These are phyloP conservation scores for Oscheius sp. DNA, from an alignment of 2,888 invertebrate species.

Conservation along the genomic window DNA sequence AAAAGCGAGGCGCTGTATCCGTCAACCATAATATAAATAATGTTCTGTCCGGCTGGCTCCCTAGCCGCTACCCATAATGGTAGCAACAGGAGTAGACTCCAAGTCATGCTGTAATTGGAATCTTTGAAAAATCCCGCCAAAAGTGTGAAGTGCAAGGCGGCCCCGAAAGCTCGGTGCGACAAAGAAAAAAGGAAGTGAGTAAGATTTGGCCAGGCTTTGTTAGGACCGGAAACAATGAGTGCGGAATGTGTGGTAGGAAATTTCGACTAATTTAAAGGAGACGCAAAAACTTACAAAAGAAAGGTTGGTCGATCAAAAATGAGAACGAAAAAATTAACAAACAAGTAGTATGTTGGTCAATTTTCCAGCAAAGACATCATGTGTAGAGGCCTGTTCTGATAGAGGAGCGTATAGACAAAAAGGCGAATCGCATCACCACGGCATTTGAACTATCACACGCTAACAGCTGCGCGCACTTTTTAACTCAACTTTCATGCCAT, in stretches of 20 bases:
- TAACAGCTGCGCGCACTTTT: slow-evolving; percentile 18
- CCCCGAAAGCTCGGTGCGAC: too few relatives aligned
- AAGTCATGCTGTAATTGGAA: slow-evolving; percentile 17
- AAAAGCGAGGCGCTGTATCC: slow-evolving; percentile 66
- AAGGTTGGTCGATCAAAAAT: too few relatives aligned
- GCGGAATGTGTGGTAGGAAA: too few relatives aligned
- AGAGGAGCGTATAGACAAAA: slow-evolving; percentile 20
- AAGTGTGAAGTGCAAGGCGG: not conserved
- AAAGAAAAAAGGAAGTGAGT: not conserved
- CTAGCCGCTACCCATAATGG: slow-evolving; percentile 24
- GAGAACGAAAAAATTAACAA: not conserved
- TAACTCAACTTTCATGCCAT: too few relatives aligned
- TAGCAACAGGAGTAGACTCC: slow-evolving; percentile 24
- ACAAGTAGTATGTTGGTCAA: slow-evolving; percentile 20
- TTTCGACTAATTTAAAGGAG: too few relatives aligned
- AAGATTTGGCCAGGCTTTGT: not conserved
- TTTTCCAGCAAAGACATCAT: slow-evolving; percentile 2
- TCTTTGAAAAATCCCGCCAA: too few relatives aligned
- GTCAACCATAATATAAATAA: slow-evolving; percentile 66
- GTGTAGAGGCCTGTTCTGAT: slow-evolving; percentile 14
- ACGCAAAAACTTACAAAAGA: too few relatives aligned
- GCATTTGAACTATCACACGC: slow-evolving; percentile 15
- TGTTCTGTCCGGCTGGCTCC: slow-evolving; percentile 64
- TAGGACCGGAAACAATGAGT: not conserved
- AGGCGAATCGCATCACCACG: slow-evolving; percentile 22